Base-by-base conservation (phyloP, 2,113 vertebrate species). In the Henicopernis longicauda region DNA sequence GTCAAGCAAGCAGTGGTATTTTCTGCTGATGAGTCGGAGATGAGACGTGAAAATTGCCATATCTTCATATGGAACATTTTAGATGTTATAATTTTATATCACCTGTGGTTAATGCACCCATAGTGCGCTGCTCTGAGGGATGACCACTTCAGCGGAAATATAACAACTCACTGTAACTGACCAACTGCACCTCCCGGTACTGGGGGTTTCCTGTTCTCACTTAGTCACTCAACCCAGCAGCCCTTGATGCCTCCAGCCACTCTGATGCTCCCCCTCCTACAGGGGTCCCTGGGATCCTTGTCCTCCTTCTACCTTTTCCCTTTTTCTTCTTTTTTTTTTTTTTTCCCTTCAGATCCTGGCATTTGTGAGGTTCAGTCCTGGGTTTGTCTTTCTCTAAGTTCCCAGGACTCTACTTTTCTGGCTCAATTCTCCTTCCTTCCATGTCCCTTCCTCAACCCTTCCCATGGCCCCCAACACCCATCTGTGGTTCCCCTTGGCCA, bases 11-110 rank as follows among this genome's bases (percentile, higher is more conserved):
- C 86, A 84, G 81, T 58, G 70, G 44, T 3, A 93, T 85, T 93
- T 97, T 89, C 93, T 84, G 81, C 81, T 45, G 69, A 15, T 85
- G 93, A 97, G 52, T 97, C 91, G 95, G 61, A 79, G 31, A 8
- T 5, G 36, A 91, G 86, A 82, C 65, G 87, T 5, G 81, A 82
- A 81, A 95, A 95, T 70, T 70, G 81, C 62, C 42, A 22, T 65
- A 44, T 77, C 72, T 54, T 27, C 5, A 4, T 40, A 27, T 34
- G 54, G 61, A 89, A 36, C 16, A 12, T 57, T 23, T 40, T 44
- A 62, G 59, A 93, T 2, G 0, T 82, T 82, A 45, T 66, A 77
- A 90, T 80, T 84, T 62, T 74, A 7, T 90, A n/a, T 81, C 87
- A 90, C n/a, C 40, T 66, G 36, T 58, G 49, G 63, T 85, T 82